A percentile compares a stretch with the other conserved stretches of the same genome.
phyloP scores from a whole-genome alignment of 2,888 invertebrate species.

The Polymixis flavicincta region DNA sequence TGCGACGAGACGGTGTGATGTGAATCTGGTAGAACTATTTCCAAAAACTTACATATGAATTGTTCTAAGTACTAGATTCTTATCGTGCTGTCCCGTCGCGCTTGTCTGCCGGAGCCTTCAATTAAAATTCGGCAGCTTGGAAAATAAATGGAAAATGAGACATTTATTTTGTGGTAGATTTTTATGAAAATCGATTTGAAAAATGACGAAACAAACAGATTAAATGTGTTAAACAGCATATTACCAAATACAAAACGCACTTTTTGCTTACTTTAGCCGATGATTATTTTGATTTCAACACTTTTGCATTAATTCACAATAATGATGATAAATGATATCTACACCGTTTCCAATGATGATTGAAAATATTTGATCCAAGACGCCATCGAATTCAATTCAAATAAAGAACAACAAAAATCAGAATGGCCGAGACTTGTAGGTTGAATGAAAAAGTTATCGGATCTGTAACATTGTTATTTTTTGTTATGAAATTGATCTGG shows the following conservation, averaged over 20 bases:
- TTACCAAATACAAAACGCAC: not conserved
- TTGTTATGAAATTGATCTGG: too few species aligned
- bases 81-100: too few species aligned
- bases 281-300: conserved; percentile 5
- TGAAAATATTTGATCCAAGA: not conserved
- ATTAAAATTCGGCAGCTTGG: too few species aligned
- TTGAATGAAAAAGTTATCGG: conserved; percentile 21
- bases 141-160: not conserved
- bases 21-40: too few species aligned
- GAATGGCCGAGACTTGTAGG: not conserved
- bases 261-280: not conserved
- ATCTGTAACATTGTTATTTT: too few species aligned
- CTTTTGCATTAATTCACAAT: not conserved
- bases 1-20: too few species aligned
- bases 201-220: not conserved
- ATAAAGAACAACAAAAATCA: conserved; percentile 23
- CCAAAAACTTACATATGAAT: too few species aligned
- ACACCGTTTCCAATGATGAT: not conserved
- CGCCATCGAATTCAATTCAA: conserved; percentile 16
- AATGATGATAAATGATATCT: not conserved
- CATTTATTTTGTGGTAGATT: too few species aligned
- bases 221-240: not conserved
- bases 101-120: too few species aligned
- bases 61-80: too few species aligned
- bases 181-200: not conserved